Base-by-base conservation (phyloP, 1,140 invertebrate genomes). In the Steinernema feltiae region DNA sequence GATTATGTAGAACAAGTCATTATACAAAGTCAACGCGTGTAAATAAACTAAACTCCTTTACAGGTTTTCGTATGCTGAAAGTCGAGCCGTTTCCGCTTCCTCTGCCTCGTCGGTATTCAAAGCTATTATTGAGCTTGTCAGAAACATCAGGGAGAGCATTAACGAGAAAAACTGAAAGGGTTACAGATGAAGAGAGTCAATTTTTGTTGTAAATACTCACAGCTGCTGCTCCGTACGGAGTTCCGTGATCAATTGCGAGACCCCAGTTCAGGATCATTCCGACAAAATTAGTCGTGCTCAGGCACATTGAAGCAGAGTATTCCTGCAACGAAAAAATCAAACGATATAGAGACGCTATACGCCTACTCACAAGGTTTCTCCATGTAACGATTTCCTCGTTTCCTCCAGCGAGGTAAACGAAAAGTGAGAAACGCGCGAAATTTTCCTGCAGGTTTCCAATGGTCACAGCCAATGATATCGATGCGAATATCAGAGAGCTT, bases 211-310 rank as follows among this genome's bases (percentile, higher is more conserved):
- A n/a, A n/a, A n/a, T n/a, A 63, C 53, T 15, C 24, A 63, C 53
- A 15, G 53, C 24, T 63, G 12, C 53, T 17, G 53, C 15, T 27
- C 53, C 53, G 53, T 63, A 63, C 24, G 53, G 53, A 3, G 12
- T 27, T 63, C 53, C 53, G 53, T 63, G 53, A 7, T 63, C 53
- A 7, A 3, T 27, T 3, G 53, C 53, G 53, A 63, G 53, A 17
- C 53, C 53, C 53, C 53, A 63, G 53, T 63, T 63, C 53, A 63
- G 53, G 24, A 63, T 63, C 53, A 63, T 63, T 27, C 53, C 53
- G 7, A 63, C 53, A 27, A 63, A 63, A 27, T 63, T 63, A 27
- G 7, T 15, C 15, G 24, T 17, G 24, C 53, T 63, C 15, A 63
- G 24, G 24, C 12, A 63, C 7, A 63, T 7, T 3, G 53, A 63